These are phyloP conservation scores for Suncus etruscus DNA, from an alignment of 2,113 vertebrate genomes.

Conservation along the genomic window DNA sequence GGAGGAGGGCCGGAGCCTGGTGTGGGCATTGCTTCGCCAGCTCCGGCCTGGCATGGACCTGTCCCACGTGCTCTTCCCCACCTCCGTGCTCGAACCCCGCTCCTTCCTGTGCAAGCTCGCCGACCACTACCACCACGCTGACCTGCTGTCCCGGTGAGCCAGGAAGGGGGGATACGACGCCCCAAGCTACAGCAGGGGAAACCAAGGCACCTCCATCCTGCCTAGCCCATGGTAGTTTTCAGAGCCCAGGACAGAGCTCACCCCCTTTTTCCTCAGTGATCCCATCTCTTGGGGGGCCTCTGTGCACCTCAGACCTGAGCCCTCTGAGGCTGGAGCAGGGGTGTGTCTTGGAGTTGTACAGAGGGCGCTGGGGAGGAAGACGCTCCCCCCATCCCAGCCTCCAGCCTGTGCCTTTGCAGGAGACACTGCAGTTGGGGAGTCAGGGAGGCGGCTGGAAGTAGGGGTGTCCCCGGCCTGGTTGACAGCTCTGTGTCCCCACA, in stretches of 20 bases:
- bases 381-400: background rate
- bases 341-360: too few species aligned
- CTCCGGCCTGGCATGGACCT: slow-evolving; percentile 96
- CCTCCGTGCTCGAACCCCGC: slow-evolving; percentile 96
- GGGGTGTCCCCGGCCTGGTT: fast-evolving
- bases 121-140: slow-evolving; percentile 95
- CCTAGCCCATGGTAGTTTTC: too few species aligned
- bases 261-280: too few species aligned
- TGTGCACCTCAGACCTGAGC: too few species aligned
- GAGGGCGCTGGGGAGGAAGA: too few species aligned
- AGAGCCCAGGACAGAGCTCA: too few species aligned
- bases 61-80: slow-evolving; percentile 95
- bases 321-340: too few species aligned
- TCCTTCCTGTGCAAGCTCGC: slow-evolving; percentile 97
- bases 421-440: background rate
- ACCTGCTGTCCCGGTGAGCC: slow-evolving; percentile 95
- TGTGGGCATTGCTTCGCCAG: slow-evolving; percentile 95
- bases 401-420: fast-evolving
- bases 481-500: slow-evolving; percentile 65
- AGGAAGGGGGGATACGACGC: too few species aligned
- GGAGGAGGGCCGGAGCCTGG: slow-evolving; percentile 94
- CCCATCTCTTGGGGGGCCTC: background rate
- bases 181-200: too few species aligned
- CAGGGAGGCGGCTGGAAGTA: fast-evolving
- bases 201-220: too few species aligned